Evolutionary conservation across 2,888 invertebrate species (phyloP), one percentile per base, ranked within the genome.

Genomic region (Thecophora atra): DNA sequence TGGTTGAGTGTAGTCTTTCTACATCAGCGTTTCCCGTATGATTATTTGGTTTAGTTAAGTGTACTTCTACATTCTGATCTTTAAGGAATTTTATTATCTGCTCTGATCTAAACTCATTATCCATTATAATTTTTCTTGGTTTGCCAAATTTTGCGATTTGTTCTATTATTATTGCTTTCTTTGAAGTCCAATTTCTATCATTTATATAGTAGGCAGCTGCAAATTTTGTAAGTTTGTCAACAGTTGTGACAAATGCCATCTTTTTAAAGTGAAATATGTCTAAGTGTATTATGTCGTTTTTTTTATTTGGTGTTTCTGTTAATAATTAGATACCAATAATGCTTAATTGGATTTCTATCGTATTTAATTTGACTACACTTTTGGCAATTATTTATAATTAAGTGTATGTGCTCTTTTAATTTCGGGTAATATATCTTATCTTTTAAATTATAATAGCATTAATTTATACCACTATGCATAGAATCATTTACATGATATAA

Each of bases 141-240:
- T 75, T 74, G 19, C 74, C 74, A 51, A 73, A 75, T 71, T 75
- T 73, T n/a, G 70, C 47, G 47, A 73, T 69, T 13, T 74, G 71
- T 30, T 74, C 71, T 21, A 71, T 17, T n/a, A 62, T 62, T 19
- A 51, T 65, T 19, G 21, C 24, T 65, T 65, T 65, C 17, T 65
- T 65, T 21, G 47, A 24, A 6, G 3, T 4, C 64, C 64, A 64
- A 24, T 47, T 64, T 52, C 51, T 51, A 19, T 63, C 44, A 11
- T 37, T 7, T 63, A 68, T 68, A 64, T 52, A 51, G 21, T 70
- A 72, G 15, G 64, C 72, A 58, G 58, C 15, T n/a, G 58, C 69
- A 13, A 72, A 72, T 56, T 70, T 72, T 28, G 73, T 70, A 60
- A 72, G 60, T 60, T 73, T 75, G 44, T 74, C 75, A 11, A 74